Conservation (phyloP, 2,797 vertebrate genomes). For the Rhadinocentrus ornatus region DNA sequence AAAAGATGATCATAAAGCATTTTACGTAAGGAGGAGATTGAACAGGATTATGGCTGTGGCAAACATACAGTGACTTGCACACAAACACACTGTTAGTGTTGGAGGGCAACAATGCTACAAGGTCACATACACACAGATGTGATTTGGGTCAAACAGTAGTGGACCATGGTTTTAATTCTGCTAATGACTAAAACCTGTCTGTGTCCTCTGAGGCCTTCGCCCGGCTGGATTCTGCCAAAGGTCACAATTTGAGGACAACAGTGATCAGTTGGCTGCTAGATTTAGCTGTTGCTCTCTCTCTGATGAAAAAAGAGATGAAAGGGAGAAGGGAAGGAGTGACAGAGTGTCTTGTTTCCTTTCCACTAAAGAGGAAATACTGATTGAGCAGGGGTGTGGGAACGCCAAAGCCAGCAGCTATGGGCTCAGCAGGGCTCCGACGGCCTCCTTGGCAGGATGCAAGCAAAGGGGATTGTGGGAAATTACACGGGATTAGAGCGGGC, state of each 20-base stretch:
- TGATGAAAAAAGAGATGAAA: conserved; percentile 66
- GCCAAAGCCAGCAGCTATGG: conserved; percentile 64
- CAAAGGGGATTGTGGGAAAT: conserved; percentile 86
- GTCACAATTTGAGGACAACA: conserved; percentile 41
- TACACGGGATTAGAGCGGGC: conserved; percentile 82
- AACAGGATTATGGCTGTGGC: conserved; percentile 60
- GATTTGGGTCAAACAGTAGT: conserved; percentile 69
- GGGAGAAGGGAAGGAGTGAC: conserved; percentile 40
- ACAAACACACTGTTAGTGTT: conserved; percentile 37
- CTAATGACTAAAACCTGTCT: conserved; percentile 66
- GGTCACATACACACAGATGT: conserved; percentile 43
- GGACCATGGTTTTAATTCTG: conserved; percentile 61
- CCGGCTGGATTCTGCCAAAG: conserved; percentile 30
- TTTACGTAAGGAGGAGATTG: conserved; percentile 76
- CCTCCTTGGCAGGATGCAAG: conserved; percentile 83
- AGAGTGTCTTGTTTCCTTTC: conserved; percentile 67
- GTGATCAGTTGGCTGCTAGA: conserved; percentile 46
- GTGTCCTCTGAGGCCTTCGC: conserved; percentile 31
- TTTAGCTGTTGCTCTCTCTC: conserved; percentile 41
- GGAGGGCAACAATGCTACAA: conserved; percentile 60
- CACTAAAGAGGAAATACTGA: conserved; percentile 64
- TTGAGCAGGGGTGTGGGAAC: conserved; percentile 78
- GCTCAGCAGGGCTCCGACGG: conserved; percentile 75
- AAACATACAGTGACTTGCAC: conserved; percentile 56
- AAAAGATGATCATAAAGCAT: conserved; percentile 72